phyloP scores from a whole-genome alignment of 2,888 invertebrate species.

The Cryptophagus acutangulus region DNA sequence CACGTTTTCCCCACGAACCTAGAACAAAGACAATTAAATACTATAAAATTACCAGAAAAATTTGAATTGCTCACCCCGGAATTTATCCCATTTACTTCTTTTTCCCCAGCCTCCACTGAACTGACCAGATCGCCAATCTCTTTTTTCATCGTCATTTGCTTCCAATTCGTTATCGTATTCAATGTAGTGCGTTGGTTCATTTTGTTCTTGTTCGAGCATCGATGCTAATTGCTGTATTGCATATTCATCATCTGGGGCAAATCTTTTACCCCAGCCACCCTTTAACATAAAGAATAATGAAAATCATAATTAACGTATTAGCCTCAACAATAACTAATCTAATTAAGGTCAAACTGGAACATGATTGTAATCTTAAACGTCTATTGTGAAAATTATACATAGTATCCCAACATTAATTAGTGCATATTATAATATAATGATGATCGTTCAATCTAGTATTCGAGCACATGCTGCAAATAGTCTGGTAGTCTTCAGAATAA shows the following conservation, averaged over 20 bases:
- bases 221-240: constrained; percentile 38
- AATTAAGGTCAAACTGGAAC: background rate
- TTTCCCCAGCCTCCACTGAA: constrained; percentile 73
- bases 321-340: background rate
- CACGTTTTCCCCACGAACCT: constrained; percentile 74
- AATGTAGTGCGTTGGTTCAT: constrained; percentile 24
- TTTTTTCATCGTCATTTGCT: constrained; percentile 49
- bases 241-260: constrained; percentile 39
- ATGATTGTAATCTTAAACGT: no score
- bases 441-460: no score
- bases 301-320: background rate
- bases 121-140: constrained; percentile 58
- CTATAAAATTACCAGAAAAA: constrained; percentile 10
- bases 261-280: constrained; percentile 48
- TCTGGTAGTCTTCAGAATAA: no score
- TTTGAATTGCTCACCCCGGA: constrained; percentile 46
- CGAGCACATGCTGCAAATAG: no score
- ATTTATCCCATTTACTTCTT: constrained; percentile 58
- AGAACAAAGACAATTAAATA: constrained; percentile 23
- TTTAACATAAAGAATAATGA: constrained; percentile 29
- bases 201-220: constrained; percentile 29
- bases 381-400: no score
- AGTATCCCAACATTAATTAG: no score
- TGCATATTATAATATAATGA: background rate
- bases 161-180: constrained; percentile 33